Base-by-base conservation (phyloP, 1,140 invertebrate species). In the Bemisia tabaci region DNA sequence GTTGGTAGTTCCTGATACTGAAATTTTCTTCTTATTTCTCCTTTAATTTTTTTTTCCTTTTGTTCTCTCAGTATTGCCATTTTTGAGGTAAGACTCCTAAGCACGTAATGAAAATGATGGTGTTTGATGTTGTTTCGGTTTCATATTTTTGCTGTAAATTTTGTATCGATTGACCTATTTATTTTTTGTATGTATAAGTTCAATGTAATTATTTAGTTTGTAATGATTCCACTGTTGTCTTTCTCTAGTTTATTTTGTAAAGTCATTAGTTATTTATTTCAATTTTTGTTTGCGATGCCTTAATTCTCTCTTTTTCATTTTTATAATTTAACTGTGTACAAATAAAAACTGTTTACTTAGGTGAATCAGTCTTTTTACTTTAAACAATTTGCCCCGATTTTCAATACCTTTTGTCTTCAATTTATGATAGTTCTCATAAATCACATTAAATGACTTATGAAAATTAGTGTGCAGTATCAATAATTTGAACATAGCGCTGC, bases 1-100 rank as follows among this genome's bases (percentile, higher is more conserved):
- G n/a, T n/a, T n/a, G n/a, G n/a, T n/a, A n/a, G n/a, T n/a, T n/a
- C n/a, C n/a, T n/a, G n/a, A n/a, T n/a, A n/a, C 26, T n/a, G 22
- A 63, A 12, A 25, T 25, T 63, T 63, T n/a, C 26, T 63, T 26
- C 21, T 63, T 63, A 11, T 25, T 63, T 63, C 24, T n/a, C 22
- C 12, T 25, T 22, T n/a, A 23, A 63, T 11, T 5, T 2, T 63
- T 21, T 11, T n/a, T 63, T 63, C 11, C 11, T 26, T 63, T 2
- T 23, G 26, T 63, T 63, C 21, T 9, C 60, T 23, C 9, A 62
- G 24, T 21, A 48, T 48, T 48, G 33, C 33, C 33, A 48, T 48
- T 48, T 12, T 21, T 22, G 9, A 62, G 60, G 12, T 9, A 12
- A 23, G 12, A 23, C n/a, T 9, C 24, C 60, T 22, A 21, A 12